These are phyloP conservation scores for Rhodinocichla rosea DNA, from an alignment of 2,113 vertebrate species.

Conservation along the genomic window DNA sequence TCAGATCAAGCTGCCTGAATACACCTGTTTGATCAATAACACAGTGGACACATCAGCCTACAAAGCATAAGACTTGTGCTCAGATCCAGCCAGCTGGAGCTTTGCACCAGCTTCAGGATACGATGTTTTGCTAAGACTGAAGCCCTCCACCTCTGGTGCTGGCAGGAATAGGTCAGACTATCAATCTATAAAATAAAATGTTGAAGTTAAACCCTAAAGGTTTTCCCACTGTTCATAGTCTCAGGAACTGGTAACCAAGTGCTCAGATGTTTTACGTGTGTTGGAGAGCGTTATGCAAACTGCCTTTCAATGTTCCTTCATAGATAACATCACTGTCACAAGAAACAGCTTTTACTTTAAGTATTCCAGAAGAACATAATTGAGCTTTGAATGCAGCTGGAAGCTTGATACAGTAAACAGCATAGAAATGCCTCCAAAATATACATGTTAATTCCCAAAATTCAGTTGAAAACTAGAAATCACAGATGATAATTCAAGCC, in stretches of 20 bases:
- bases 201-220: neutral
- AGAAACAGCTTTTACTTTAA: neutral
- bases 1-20: neutral
- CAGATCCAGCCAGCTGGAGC: neutral
- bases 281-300: neutral
- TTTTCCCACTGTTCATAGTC: neutral
- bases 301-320: neutral
- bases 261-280: accelerated
- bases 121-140: neutral
- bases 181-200: neutral
- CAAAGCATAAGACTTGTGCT: neutral
- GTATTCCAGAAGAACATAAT: neutral
- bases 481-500: neutral
- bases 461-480: neutral
- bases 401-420: neutral
- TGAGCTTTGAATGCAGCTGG: neutral
- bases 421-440: neutral
- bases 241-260: neutral
- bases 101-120: neutral
- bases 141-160: neutral
- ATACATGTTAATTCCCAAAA: neutral
- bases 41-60: neutral
- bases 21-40: neutral
- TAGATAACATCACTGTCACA: neutral
- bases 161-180: neutral